phyloP scores from a whole-genome alignment of 2,113 vertebrate species.

The Meles meles region DNA sequence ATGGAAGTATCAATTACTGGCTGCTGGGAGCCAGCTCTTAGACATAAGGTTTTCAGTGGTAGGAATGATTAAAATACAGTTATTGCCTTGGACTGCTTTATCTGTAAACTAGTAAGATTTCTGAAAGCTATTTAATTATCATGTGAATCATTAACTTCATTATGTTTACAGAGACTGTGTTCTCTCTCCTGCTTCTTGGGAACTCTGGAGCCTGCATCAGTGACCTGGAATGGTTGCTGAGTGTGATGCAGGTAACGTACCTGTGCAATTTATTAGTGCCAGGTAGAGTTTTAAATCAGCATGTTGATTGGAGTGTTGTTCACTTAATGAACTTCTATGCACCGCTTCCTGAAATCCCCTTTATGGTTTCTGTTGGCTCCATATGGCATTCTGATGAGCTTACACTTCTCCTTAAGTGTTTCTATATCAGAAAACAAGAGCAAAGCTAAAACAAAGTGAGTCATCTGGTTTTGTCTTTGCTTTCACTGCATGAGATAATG shows the following conservation, averaged over 20 bases:
- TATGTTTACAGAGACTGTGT: constrained; percentile 48
- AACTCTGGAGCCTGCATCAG: background rate
- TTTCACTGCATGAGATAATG: constrained; percentile 87
- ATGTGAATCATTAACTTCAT: constrained; percentile 57
- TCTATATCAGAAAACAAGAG: constrained; percentile 85
- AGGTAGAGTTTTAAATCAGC: constrained; percentile 38
- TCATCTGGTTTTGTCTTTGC: constrained; percentile 87
- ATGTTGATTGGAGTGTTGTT: background rate
- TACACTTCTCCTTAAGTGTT: constrained; percentile 83
- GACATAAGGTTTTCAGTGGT: background rate
- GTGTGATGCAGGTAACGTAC: background rate
- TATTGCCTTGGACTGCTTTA: constrained; percentile 56
- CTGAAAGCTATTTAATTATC: constrained; percentile 62
- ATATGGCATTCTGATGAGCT: constrained; percentile 82
- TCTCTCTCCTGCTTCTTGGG: constrained; percentile 34
- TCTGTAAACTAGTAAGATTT: constrained; percentile 66
- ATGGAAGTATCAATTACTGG: constrained; percentile 38
- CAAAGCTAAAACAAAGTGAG: constrained; percentile 87
- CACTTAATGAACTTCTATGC: constrained; percentile 70
- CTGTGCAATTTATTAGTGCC: background rate
- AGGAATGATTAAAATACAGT: constrained; percentile 61
- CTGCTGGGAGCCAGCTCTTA: constrained; percentile 1
- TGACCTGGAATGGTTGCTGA: background rate
- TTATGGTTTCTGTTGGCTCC: constrained; percentile 79
- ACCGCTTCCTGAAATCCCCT: constrained; percentile 70